These are phyloP conservation scores for Oreohelix idahoensis DNA, from an alignment of 1,140 invertebrate species.

Conservation along the genomic window DNA sequence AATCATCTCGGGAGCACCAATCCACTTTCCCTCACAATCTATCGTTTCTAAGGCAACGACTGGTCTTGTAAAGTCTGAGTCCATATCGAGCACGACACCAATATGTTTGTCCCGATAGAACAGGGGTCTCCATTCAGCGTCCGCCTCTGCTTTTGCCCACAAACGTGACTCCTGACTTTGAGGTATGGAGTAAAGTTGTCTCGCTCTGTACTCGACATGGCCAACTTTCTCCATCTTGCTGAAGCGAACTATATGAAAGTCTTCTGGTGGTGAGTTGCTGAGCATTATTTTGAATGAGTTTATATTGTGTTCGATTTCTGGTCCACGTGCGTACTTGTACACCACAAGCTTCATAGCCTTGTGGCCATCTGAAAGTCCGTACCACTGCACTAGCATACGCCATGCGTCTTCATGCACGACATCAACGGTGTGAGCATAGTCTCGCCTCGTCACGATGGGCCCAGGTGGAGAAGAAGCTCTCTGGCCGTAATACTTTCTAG, in stretches of 20 bases:
- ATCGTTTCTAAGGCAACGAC: conserved; percentile 61
- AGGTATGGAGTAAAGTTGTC: conserved; percentile 59
- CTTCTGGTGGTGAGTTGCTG: conserved; percentile 57
- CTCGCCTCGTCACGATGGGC: conserved; percentile 60
- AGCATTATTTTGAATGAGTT: conserved; percentile 69
- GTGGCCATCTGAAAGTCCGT: conserved; percentile 67
- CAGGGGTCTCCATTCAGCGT: conserved; percentile 61
- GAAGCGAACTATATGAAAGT: conserved; percentile 68
- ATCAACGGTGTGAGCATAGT: conserved; percentile 68
- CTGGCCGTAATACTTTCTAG: conserved; percentile 63
- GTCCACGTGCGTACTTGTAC: conserved; percentile 61
- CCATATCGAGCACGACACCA: conserved; percentile 62
- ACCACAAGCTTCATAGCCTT: conserved; percentile 67
- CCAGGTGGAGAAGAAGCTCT: conserved; percentile 59
- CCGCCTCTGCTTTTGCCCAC: conserved; percentile 65
- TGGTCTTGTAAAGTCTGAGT: conserved; percentile 67
- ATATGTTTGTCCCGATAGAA: conserved; percentile 63
- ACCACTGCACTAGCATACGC: conserved; percentile 67
- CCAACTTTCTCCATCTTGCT: conserved; percentile 71
- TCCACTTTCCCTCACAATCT: conserved; percentile 55
- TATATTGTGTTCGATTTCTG: conserved; percentile 67
- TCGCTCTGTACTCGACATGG: conserved; percentile 63
- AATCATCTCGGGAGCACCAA: conserved; percentile 50
- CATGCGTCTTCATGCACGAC: conserved; percentile 69
- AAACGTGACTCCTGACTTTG: conserved; percentile 54